These are phyloP conservation scores for Pardalotus punctatus DNA, from an alignment of 2,113 vertebrate genomes.

Conservation along the genomic window DNA sequence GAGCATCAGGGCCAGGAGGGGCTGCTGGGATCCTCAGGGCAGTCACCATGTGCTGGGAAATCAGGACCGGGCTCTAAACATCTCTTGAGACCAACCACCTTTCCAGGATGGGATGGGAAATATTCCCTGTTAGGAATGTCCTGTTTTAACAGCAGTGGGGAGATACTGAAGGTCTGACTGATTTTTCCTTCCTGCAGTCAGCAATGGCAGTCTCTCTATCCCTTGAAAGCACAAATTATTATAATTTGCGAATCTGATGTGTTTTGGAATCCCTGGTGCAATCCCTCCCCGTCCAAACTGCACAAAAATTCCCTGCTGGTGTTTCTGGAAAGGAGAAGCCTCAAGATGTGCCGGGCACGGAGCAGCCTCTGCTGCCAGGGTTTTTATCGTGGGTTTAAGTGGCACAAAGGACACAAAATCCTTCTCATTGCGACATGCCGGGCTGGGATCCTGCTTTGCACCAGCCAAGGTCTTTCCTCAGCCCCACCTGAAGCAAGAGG, in stretches of 20 bases:
- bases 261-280: neutral
- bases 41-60: neutral
- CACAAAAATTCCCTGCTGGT: neutral
- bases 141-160: neutral
- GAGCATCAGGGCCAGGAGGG: neutral
- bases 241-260: neutral
- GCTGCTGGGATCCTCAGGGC: neutral
- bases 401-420: constrained; percentile 13
- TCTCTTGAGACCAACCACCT: neutral
- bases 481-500: neutral
- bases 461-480: neutral
- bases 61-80: neutral
- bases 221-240: neutral
- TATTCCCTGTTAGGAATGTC: neutral
- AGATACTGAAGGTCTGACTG: neutral
- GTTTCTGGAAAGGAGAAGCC: neutral
- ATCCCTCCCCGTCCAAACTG: neutral
- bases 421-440: neutral
- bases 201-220: neutral
- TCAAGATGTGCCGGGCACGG: neutral
- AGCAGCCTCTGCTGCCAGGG: neutral
- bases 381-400: neutral
- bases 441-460: neutral
- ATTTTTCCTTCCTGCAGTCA: neutral
- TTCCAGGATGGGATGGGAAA: neutral